Evolutionary conservation across 2,888 invertebrate species (phyloP), one percentile per base, ranked within the genome.

Genomic region (Drosophila pseudotalamancana): DNA sequence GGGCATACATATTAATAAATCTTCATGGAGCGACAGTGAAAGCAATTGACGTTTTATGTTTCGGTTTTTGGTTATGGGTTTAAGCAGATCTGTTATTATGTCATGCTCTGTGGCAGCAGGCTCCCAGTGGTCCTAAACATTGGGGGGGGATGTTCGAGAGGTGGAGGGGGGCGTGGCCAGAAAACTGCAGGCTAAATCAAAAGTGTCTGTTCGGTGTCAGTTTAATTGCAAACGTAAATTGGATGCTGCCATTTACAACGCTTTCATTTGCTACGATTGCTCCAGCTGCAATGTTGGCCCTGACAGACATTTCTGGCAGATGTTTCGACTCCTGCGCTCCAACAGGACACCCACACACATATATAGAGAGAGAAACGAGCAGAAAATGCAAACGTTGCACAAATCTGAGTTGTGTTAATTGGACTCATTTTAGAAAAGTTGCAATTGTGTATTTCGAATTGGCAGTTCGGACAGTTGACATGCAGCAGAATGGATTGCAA

Each of bases 141-240:
- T 25, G 9, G 25, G 25, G 25, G 9, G 25, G 6, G 23, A 6
- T 3, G 8, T 25, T 25, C 25, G 25, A 9, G 4, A 11, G 27
- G 9, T 8, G 27, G 27, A 6, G 12, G 4, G 16, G 21, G 42
- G 42, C n/a, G n/a, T n/a, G 14, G 27, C 16, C 29, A 18, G 51
- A 34, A 25, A 53, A 42, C 57, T 61, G 62, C 64, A 62, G 68
- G 80, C 87, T 70, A 88, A 88, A 88, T 87, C 87, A 88, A 76
- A 83, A 86, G 83, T 87, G 87, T 88, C 88, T 87, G 88, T 81
- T 87, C 74, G 83, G 88, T 88, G 88, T 87, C 88, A 88, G 89
- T 88, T 87, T 87, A 88, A 87, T 87, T 87, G 87, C 88, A 78
- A 87, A 85, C 88, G 87, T 85, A 88, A 87, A 87, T 87, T 87